Percentiles rank a stretch among this genome's conserved stretches.
phyloP scores from a whole-genome alignment of 2,113 vertebrate genomes.

The Camarhynchus parvulus region DNA sequence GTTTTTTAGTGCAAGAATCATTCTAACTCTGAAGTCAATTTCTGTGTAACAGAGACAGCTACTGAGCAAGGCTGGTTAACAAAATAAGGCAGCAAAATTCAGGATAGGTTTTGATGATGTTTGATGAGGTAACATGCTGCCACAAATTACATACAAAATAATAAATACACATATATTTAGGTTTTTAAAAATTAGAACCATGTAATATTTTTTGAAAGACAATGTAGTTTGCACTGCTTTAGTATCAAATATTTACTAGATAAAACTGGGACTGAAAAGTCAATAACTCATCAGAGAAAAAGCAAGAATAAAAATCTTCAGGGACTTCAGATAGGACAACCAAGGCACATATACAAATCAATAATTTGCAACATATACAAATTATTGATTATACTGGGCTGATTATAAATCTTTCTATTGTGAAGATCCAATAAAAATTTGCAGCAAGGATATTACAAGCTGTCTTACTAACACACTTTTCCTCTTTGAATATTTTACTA shows the following conservation, averaged over 20 bases:
- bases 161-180: not conserved
- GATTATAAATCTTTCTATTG: not conserved
- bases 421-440: not conserved
- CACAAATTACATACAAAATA: not conserved
- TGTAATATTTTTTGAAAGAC: not conserved
- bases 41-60: not conserved
- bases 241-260: not conserved
- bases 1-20: not conserved
- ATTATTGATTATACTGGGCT: not conserved
- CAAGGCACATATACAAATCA: not conserved
- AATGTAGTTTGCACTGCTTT: not conserved
- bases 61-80: not conserved
- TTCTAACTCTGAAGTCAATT: not conserved
- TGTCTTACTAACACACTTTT: not conserved
- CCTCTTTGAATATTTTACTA: not conserved
- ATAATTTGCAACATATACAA: not conserved
- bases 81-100: slow-evolving; percentile 7
- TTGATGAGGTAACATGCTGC: not conserved
- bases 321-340: not conserved
- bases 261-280: not conserved
- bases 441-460: not conserved
- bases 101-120: not conserved
- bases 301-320: not conserved
- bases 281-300: slow-evolving; percentile 13
- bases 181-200: not conserved